Percentiles rank a stretch among this genome's conserved stretches.
These are phyloP conservation scores for Tribolium freemani DNA, from an alignment of 2,888 invertebrate species.

Conservation along the genomic window DNA sequence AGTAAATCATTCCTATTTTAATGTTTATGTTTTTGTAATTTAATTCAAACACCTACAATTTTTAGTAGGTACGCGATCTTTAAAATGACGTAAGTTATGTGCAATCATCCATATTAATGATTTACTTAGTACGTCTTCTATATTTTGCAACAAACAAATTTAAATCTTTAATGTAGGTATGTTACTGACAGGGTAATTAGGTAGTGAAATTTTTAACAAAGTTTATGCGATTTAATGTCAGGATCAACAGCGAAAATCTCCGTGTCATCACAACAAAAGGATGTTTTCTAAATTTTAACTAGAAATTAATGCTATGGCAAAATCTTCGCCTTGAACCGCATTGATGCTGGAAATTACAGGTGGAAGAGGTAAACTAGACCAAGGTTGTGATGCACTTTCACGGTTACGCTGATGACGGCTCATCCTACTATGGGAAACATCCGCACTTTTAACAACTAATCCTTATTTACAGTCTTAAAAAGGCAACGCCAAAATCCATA, in stretches of 20 bases:
- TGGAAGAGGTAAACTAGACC: slow-evolving; percentile 53
- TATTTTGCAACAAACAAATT: slow-evolving; percentile 38
- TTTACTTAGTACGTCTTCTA: slow-evolving; percentile 38
- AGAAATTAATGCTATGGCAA: slow-evolving; percentile 8
- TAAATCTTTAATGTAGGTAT: slow-evolving; percentile 25
- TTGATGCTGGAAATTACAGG: slow-evolving; percentile 44
- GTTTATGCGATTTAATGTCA: slow-evolving; percentile 1
- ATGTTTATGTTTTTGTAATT: slow-evolving; percentile 41
- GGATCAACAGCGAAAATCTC: not conserved
- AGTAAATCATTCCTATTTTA: slow-evolving; percentile 46
- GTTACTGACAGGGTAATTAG: slow-evolving; percentile 36
- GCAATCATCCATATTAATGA: slow-evolving; percentile 45
- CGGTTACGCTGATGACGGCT: slow-evolving; percentile 49
- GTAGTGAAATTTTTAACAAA: slow-evolving; percentile 15
- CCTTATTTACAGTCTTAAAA: too few species aligned
- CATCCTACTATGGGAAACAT: slow-evolving; percentile 46
- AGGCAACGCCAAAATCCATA: too few species aligned
- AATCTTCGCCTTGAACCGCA: slow-evolving; percentile 42
- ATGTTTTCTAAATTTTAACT: slow-evolving; percentile 3
- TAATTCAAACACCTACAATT: slow-evolving; percentile 45
- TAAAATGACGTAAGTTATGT: slow-evolving; percentile 44
- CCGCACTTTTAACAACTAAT: slow-evolving; percentile 46
- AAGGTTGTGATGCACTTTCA: slow-evolving; percentile 54
- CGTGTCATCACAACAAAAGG: not conserved
- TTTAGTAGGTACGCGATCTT: slow-evolving; percentile 40